Conservation (phyloP, 2,113 vertebrate genomes). For the Muscicapa adusta region DNA sequence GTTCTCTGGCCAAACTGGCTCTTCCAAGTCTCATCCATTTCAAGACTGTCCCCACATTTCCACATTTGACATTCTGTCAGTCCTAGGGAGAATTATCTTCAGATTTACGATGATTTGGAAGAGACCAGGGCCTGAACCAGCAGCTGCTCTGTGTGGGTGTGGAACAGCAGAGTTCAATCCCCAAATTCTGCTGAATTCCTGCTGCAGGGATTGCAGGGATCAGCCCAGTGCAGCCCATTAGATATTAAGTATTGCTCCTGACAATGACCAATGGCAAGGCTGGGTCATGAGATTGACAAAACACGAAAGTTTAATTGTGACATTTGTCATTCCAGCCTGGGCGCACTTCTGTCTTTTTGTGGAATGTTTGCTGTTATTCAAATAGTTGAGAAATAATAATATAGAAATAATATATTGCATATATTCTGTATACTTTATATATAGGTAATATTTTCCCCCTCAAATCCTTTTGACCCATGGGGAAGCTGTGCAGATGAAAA, state of each 20-base stretch:
- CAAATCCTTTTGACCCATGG: rapidly evolving
- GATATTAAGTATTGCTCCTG: slow-evolving; percentile 32
- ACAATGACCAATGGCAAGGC: neutral
- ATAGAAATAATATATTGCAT: neutral
- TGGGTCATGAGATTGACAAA: neutral
- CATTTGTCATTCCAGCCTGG: neutral
- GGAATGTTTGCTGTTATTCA: neutral
- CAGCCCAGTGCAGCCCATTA: neutral
- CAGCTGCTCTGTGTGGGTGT: neutral
- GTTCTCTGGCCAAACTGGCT: neutral
- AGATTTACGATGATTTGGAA: neutral
- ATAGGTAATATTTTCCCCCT: neutral
- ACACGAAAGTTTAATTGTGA: rapidly evolving
- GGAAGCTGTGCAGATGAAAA: neutral
- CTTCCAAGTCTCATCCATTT: neutral
- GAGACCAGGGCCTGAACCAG: neutral
- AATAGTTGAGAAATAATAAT: neutral
- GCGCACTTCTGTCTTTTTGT: neutral
- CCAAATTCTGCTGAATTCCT: neutral
- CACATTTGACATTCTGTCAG: neutral
- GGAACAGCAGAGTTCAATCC: neutral
- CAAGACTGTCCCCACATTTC: neutral
- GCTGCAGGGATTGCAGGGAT: neutral
- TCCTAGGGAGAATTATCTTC: rapidly evolving
- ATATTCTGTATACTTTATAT: neutral